These are phyloP conservation scores for Chrysomallon squamiferum DNA, from an alignment of 1,140 invertebrate species.

Conservation along the genomic window DNA sequence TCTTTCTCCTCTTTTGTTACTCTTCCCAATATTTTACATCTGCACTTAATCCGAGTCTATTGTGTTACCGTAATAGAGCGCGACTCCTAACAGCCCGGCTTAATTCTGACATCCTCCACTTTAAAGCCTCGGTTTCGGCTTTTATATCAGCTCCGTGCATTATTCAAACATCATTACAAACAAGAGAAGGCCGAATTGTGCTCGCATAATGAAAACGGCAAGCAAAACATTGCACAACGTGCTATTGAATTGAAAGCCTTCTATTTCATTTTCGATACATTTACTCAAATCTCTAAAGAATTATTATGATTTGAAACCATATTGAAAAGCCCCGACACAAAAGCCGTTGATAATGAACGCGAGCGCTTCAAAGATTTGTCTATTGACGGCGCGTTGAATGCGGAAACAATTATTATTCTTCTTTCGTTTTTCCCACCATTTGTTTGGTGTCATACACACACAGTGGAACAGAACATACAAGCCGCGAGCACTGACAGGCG, in stretches of 20 bases:
- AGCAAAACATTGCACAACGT: slow-evolving; percentile 8
- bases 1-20: slow-evolving; percentile 1
- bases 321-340: not conserved
- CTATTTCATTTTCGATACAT: slow-evolving; percentile 10
- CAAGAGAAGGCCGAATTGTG: slow-evolving; percentile 2
- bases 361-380: not conserved
- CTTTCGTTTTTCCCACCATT: slow-evolving; percentile 1
- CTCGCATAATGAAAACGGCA: slow-evolving; percentile 3
- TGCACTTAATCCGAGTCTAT: slow-evolving; percentile 7
- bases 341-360: not conserved
- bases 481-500: too few relatives aligned
- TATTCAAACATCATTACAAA: slow-evolving; percentile 9
- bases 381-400: not conserved
- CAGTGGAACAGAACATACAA: not conserved
- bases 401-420: slow-evolving; percentile 6
- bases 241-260: slow-evolving; percentile 2
- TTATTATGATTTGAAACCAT: slow-evolving; percentile 9
- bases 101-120: not conserved
- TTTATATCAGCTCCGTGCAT: not conserved
- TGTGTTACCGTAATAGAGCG: slow-evolving; percentile 5
- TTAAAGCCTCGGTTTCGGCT: not conserved
- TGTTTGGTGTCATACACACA: slow-evolving; percentile 8
- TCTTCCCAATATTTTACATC: not conserved
- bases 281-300: not conserved
- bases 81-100: not conserved